Percentiles rank a stretch among this genome's conserved stretches.
phyloP scores from a whole-genome alignment of 2,797 vertebrate genomes.

The Hephaestus fuliginosus region DNA sequence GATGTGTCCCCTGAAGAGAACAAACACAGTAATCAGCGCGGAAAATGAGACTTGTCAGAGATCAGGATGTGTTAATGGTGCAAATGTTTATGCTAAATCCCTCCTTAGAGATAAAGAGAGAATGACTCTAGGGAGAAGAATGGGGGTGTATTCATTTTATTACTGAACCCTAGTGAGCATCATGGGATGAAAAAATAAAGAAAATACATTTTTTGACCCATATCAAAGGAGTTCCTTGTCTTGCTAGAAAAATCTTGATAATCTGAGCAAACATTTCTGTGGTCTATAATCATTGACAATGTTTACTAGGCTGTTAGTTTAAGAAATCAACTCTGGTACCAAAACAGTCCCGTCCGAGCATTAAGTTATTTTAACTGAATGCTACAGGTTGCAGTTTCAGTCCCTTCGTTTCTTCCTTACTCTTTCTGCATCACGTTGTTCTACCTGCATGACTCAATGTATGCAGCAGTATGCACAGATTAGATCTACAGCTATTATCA shows the following conservation, averaged over 20 bases:
- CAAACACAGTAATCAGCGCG: slow-evolving; percentile 33
- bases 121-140: slow-evolving; percentile 1
- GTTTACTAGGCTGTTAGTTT: not conserved
- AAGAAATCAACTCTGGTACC: not conserved
- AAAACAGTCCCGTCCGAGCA: not conserved
- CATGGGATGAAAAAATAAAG: slow-evolving; percentile 12
- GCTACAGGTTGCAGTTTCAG: not conserved
- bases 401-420: not conserved
- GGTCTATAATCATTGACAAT: not conserved
- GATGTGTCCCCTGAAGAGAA: slow-evolving; percentile 81
- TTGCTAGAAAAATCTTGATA: not conserved
- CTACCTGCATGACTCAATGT: not conserved
- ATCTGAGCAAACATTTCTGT: slow-evolving; percentile 3
- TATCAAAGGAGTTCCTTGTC: not conserved
- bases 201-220: not conserved
- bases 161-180: slow-evolving; percentile 5
- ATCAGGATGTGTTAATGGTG: slow-evolving; percentile 18
- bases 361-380: not conserved
- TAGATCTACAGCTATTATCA: slow-evolving; percentile 41
- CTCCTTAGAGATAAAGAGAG: slow-evolving; percentile 28
- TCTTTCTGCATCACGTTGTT: not conserved
- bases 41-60: slow-evolving; percentile 23
- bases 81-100: slow-evolving; percentile 41
- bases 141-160: not conserved
- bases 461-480: slow-evolving; percentile 6